Conservation (phyloP, 1,140 invertebrate species). For the Dendroctonus valens region DNA sequence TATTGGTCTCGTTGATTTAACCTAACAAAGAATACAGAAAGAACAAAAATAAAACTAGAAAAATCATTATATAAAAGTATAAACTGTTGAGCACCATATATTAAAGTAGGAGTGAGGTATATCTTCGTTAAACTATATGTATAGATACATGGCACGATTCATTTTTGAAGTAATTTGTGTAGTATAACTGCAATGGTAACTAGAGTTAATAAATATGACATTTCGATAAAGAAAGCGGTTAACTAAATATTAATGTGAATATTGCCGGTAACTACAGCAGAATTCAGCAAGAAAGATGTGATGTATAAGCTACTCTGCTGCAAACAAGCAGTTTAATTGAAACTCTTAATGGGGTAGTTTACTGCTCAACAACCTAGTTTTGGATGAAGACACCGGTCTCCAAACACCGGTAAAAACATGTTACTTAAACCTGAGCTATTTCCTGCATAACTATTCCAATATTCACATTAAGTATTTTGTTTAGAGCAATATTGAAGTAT, state of each 20-base stretch:
- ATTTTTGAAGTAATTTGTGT: constrained; percentile 1
- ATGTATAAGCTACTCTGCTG: too few species aligned
- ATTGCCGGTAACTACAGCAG: neutral
- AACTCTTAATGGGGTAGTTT: too few species aligned
- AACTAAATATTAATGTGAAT: neutral
- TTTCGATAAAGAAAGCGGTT: neutral
- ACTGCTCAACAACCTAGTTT: too few species aligned
- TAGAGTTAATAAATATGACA: constrained; percentile 20
- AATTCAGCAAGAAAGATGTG: too few species aligned
- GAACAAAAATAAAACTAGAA: constrained; percentile 14
- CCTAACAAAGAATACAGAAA: constrained; percentile 25
- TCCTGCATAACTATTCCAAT: too few species aligned
- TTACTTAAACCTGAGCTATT: too few species aligned
- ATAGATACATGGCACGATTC: constrained; percentile 25
- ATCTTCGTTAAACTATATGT: constrained; percentile 16
- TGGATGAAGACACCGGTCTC: too few species aligned
- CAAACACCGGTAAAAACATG: too few species aligned
- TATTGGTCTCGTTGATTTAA: constrained; percentile 17
- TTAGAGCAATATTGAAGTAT: neutral
- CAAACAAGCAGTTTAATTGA: too few species aligned
- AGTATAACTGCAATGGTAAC: constrained; percentile 26
- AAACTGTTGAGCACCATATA: constrained; percentile 31
- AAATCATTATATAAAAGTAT: constrained; percentile 26
- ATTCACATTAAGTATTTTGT: too few species aligned
- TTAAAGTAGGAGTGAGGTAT: constrained; percentile 28